Conservation (phyloP, 30 jellyfish, hydroid and myxozoan species). For the Pseudorhiza aurosa region DNA sequence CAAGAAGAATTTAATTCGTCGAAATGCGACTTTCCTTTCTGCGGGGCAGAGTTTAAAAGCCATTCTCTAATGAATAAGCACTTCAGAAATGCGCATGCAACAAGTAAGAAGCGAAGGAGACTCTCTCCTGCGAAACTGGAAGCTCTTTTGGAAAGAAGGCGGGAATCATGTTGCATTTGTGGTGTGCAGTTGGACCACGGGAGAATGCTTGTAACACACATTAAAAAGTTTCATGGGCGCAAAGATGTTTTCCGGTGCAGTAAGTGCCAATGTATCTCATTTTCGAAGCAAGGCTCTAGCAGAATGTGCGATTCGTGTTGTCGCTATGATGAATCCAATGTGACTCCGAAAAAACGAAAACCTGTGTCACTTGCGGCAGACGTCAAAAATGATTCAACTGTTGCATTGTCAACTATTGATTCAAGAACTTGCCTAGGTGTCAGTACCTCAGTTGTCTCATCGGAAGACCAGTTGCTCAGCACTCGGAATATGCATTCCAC, state of each 20-base stretch:
- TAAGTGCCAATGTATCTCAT: not conserved
- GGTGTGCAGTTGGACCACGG: not conserved
- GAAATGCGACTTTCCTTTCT: conserved; percentile 2
- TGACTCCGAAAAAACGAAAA: too few species aligned
- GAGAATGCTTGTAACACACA: not conserved
- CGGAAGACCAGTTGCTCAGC: too few species aligned
- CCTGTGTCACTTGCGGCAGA: too few species aligned
- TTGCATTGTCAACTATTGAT: too few species aligned
- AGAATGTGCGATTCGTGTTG: too few species aligned
- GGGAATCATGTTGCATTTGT: not conserved
- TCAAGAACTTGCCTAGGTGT: too few species aligned
- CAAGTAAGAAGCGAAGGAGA: not conserved
- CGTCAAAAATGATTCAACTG: not conserved
- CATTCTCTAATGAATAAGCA: not conserved
- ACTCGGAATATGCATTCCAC: too few species aligned
- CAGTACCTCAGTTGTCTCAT: too few species aligned
- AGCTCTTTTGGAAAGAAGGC: too few species aligned
- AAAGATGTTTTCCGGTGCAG: not conserved
- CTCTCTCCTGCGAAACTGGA: not conserved
- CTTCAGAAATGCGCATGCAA: not conserved
- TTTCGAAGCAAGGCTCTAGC: too few species aligned
- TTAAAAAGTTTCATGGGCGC: not conserved
- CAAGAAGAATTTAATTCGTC: not conserved
- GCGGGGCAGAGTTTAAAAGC: not conserved
- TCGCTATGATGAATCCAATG: too few species aligned